Percentiles rank a stretch among this genome's conserved stretches.
These are phyloP conservation scores for Xiphophorus maculatus DNA, from an alignment of 2,113 vertebrate genomes.

Conservation along the genomic window DNA sequence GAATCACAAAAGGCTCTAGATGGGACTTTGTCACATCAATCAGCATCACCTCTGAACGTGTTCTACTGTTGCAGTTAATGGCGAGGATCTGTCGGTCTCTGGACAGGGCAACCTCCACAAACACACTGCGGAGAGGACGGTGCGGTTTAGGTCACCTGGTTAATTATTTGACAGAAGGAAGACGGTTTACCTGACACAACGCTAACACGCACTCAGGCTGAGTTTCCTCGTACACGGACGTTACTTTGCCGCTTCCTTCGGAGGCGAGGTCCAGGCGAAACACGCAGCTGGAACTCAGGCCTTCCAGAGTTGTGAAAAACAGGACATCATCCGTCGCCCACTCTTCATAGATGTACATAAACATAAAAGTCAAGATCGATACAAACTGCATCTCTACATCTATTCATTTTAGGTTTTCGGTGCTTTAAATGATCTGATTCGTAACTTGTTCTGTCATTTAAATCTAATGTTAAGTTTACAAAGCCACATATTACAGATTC, in stretches of 20 bases:
- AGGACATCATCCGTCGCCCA: constrained; percentile 89
- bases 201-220: constrained; percentile 85
- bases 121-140: constrained; percentile 64
- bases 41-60: constrained; percentile 90
- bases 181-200: background rate
- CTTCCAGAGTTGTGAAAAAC: constrained; percentile 88
- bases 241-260: constrained; percentile 59
- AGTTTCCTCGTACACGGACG: constrained; percentile 86
- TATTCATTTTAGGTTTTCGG: background rate
- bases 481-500: too few relatives aligned
- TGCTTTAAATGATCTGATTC: too few relatives aligned
- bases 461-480: too few relatives aligned
- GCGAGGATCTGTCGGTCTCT: constrained; percentile 87
- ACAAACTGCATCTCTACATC: background rate
- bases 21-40: constrained; percentile 79
- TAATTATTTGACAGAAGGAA: background rate
- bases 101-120: constrained; percentile 90
- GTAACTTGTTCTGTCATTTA: too few relatives aligned
- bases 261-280: constrained; percentile 84
- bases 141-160: background rate
- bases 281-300: constrained; percentile 85
- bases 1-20: constrained; percentile 83
- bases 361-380: background rate
- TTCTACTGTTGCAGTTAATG: constrained; percentile 93
- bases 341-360: constrained; percentile 76